These are phyloP conservation scores for Sphaeramia orbicularis DNA, from an alignment of 2,797 vertebrate genomes.

Conservation along the genomic window DNA sequence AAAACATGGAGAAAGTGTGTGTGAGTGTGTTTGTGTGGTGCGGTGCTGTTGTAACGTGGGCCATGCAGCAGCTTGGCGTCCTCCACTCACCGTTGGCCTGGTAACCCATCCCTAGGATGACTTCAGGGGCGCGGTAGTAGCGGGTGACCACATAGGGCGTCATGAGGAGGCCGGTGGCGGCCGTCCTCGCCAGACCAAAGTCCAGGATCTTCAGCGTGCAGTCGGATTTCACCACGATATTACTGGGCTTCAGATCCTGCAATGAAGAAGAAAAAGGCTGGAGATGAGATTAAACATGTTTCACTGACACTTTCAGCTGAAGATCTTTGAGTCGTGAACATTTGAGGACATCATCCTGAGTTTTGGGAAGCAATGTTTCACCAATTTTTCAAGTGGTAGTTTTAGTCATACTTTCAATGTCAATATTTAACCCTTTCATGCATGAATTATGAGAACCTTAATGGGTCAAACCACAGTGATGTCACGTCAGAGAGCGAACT, in stretches of 20 bases:
- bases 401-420: too few species aligned
- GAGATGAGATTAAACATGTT: too few species aligned
- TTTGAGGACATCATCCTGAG: too few species aligned
- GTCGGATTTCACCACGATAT: conserved; percentile 99
- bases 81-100: conserved; percentile 98
- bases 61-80: conserved; percentile 63
- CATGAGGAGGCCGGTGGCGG: conserved; percentile 99
- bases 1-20: conserved; percentile 35
- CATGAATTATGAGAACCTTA: too few species aligned
- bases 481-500: too few species aligned
- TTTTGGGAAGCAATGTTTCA: too few species aligned
- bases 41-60: conserved; percentile 37
- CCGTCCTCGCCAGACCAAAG: conserved; percentile 97
- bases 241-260: conserved; percentile 99
- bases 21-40: conserved; percentile 26
- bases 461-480: too few species aligned
- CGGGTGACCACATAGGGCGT: conserved; percentile 99
- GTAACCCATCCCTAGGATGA: conserved; percentile 99
- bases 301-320: not conserved
- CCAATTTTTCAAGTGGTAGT: too few species aligned
- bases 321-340: too few species aligned
- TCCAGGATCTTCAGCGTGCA: conserved; percentile 99
- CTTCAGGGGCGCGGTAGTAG: conserved; percentile 99
- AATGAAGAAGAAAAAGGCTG: too few species aligned
- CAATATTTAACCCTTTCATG: too few species aligned